Conservation (phyloP, 2,888 invertebrate species). For the Caenorhabditis uteleia region DNA sequence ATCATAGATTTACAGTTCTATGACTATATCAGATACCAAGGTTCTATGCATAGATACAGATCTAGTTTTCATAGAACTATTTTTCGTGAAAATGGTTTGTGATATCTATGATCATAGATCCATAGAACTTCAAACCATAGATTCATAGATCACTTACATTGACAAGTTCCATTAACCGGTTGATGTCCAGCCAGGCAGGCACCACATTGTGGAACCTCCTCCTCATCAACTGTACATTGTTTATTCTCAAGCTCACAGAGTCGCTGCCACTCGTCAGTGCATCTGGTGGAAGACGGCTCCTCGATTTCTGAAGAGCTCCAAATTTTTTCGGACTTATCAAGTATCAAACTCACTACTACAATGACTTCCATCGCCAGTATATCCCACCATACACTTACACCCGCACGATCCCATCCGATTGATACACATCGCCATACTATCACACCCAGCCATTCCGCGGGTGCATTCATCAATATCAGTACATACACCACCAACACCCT, state of each 20-base stretch:
- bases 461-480: slow-evolving; percentile 58
- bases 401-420: slow-evolving; percentile 75
- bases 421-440: slow-evolving; percentile 56
- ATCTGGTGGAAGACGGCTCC: slow-evolving; percentile 29
- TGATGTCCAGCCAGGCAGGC: slow-evolving; percentile 62
- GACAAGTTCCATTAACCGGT: slow-evolving; percentile 62
- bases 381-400: slow-evolving; percentile 80
- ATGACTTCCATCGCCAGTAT: slow-evolving; percentile 56
- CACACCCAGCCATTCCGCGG: slow-evolving; percentile 54
- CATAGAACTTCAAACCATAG: no score
- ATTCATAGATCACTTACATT: no score
- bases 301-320: slow-evolving; percentile 24
- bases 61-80: no score
- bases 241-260: slow-evolving; percentile 61
- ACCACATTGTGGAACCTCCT: slow-evolving; percentile 66
- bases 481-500: slow-evolving; percentile 77
- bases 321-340: neutral
- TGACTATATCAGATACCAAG: no score
- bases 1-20: no score
- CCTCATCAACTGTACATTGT: slow-evolving; percentile 64
- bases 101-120: no score
- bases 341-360: slow-evolving; percentile 37
- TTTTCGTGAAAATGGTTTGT: neutral
- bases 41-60: no score
- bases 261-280: slow-evolving; percentile 59